These are phyloP conservation scores for Stenopsyche tienmushanensis DNA, from an alignment of 1,140 invertebrate species.

Conservation along the genomic window DNA sequence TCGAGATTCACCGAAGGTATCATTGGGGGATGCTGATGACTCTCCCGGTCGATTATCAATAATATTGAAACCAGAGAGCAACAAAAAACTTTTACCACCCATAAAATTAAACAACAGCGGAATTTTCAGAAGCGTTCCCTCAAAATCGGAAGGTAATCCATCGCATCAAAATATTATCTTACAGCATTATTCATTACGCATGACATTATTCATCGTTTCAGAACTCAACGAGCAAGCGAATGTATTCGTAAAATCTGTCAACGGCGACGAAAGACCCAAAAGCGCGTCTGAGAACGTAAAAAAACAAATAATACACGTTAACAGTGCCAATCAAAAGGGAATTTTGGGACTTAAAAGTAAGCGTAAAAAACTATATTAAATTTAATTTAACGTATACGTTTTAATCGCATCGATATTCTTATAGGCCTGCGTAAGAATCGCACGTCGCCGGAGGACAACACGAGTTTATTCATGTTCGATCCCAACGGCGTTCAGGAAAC, in stretches of 20 bases:
- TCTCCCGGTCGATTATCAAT: background rate
- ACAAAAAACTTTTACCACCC: conserved; percentile 25
- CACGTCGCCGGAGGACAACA: conserved; percentile 23
- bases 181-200: no score
- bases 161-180: no score
- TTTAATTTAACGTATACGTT: background rate
- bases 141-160: no score
- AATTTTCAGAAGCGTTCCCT: no score
- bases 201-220: no score
- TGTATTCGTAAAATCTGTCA: conserved; percentile 5
- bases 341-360: background rate
- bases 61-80: background rate
- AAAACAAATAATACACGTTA: conserved; percentile 25
- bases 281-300: conserved; percentile 34
- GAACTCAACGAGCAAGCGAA: no score
- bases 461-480: conserved; percentile 31
- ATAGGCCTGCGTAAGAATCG: conserved; percentile 25
- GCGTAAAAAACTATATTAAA: background rate
- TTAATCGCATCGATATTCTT: background rate
- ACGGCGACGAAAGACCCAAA: conserved; percentile 12
- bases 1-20: conserved; percentile 34
- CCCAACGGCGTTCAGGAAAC: conserved; percentile 4
- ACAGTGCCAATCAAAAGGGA: background rate
- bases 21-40: conserved; percentile 23
- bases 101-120: background rate